Base-by-base conservation (phyloP, 2,797 vertebrate genomes). In the Sardinella longiceps region DNA sequence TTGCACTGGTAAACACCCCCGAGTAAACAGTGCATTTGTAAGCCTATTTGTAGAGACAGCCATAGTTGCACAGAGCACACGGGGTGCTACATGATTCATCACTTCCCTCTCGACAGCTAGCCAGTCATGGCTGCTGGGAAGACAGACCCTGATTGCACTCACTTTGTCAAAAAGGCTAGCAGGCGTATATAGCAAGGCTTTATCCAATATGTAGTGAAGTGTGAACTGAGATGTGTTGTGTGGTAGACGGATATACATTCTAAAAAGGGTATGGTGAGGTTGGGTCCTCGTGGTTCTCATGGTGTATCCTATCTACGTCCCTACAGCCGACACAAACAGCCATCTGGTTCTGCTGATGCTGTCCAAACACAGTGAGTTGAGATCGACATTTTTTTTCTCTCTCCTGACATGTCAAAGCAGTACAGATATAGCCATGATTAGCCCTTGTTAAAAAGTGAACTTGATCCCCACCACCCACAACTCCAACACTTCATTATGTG, bases 1-100 rank as follows among this genome's bases (percentile, higher is more conserved):
- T 43, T 33, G 18, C 37, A 39, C 33, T 39, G 70, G 70, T 43
- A 77, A 77, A 43, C 20, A 77, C 33, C 37, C 37, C n/a, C 7
- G 70, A n/a, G 70, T 77, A 77, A 23, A 77, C 70, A 77, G 37
- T 39, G 70, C 70, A 77, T 77, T 77, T 77, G 37, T 43, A 77
- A 77, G 37, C 70, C 70, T 77, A 43, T 77, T 77, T 77, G 70
- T 77, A 43, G 37, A 77, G 33, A 77, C 70, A 77, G 70, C 18
- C 2, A 43, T 43, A 77, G 70, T 77, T 43, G 39, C 37, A 77
- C 33, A 77, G 70, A 39, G 37, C 33, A 77, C 70, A 77, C 5
- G 37, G 70, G 9, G 37, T 7, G 23, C 33, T 15, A 20, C 70
- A 18, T 43, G 33, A 77, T 77, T 43, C 70, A 39, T 77, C 37